Percentiles rank a stretch among this genome's conserved stretches.
Conservation (phyloP, 2,113 vertebrate species). For the Hippopotamus amphibius region DNA sequence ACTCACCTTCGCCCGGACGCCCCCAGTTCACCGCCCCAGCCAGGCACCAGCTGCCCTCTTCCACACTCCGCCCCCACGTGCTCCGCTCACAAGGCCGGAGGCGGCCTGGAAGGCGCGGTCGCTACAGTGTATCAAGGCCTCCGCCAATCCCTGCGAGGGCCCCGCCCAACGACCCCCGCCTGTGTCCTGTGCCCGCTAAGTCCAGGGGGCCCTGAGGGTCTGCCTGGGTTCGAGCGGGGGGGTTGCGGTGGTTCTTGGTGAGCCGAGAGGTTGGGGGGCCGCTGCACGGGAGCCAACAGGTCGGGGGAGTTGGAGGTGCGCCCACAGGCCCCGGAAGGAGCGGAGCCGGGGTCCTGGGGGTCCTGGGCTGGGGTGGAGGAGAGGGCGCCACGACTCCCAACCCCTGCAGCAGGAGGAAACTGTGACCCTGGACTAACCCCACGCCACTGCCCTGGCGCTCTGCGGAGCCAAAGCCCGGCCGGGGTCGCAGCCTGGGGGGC, state of each 20-base stretch:
- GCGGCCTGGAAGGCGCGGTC: too few relatives aligned
- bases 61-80: background rate
- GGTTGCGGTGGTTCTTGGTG: background rate
- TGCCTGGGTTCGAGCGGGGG: background rate
- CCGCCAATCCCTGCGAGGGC: background rate
- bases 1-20: background rate
- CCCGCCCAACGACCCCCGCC: background rate
- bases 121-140: constrained; percentile 29
- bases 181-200: background rate
- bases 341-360: too few relatives aligned
- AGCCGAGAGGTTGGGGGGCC: background rate
- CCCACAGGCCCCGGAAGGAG: background rate
- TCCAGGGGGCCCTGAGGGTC: background rate
- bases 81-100: background rate
- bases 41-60: background rate
- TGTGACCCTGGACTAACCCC: background rate
- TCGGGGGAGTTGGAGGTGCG: too few relatives aligned
- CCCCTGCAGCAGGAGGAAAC: background rate
- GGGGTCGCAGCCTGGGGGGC: background rate
- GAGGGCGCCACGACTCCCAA: too few relatives aligned
- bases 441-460: fast-evolving
- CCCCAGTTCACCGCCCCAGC: too few relatives aligned
- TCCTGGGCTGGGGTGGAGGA: too few relatives aligned
- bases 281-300: too few relatives aligned
- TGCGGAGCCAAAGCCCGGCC: fast-evolving